These are phyloP conservation scores for Upupa epops DNA, from an alignment of 2,113 vertebrate genomes.

Conservation along the genomic window DNA sequence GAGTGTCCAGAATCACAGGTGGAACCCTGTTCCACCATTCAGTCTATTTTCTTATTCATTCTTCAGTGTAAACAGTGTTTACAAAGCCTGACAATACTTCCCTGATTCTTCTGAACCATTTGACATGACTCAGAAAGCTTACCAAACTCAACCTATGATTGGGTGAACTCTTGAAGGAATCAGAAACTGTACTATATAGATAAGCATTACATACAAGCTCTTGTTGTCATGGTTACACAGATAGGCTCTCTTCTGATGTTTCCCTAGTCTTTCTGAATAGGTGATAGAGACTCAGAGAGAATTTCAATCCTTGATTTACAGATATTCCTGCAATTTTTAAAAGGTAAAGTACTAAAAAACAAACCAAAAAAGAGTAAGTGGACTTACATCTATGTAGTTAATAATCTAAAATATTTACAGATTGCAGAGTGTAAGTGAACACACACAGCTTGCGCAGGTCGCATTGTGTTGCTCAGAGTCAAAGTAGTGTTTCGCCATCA, in stretches of 20 bases:
- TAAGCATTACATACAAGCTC: conserved; percentile 14
- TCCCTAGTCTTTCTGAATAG: neutral
- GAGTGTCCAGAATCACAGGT: too few species aligned
- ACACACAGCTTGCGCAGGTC: conserved; percentile 1
- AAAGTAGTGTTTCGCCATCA: conserved; percentile 6
- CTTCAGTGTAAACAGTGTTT: neutral
- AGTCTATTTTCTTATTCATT: neutral
- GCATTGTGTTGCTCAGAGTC: conserved; percentile 2
- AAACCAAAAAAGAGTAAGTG: neutral
- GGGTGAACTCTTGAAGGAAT: neutral
- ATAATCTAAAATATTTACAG: conserved; percentile 54
- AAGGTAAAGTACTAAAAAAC: neutral
- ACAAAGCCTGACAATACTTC: neutral
- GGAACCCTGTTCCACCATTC: neutral
- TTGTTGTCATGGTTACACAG: conserved; percentile 56
- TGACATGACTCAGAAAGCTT: neutral
- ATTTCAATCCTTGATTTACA: conserved; percentile 5
- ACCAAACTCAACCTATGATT: neutral
- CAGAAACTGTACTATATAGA: neutral
- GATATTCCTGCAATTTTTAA: neutral
- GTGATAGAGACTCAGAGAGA: conserved; percentile 16
- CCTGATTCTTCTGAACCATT: neutral
- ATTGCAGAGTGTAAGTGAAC: neutral
- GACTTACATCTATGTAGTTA: conserved; percentile 21
- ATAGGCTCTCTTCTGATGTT: conserved; percentile 28